Evolutionary conservation across 2,797 vertebrate species (phyloP).

Genomic region (Sciaenops ocellatus): DNA sequence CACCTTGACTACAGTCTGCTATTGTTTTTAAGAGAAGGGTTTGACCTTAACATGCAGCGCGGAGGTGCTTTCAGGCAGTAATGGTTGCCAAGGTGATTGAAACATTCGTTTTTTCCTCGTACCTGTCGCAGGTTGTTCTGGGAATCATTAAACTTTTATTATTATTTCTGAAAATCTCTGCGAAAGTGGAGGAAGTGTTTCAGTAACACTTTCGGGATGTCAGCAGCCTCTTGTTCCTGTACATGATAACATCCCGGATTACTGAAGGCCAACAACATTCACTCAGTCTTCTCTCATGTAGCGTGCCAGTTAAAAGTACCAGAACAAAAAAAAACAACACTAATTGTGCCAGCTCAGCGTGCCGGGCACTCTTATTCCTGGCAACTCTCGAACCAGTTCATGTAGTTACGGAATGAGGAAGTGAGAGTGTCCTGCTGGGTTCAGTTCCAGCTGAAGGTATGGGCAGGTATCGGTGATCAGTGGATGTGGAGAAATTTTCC

Average conservation of each 20-base stretch:
- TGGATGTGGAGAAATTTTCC: not conserved
- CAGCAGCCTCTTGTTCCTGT: not conserved
- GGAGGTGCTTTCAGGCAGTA: not conserved
- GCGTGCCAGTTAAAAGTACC: too few relatives aligned
- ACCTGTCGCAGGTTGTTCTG: not conserved
- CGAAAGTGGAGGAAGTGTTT: not conserved
- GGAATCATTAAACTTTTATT: not conserved
- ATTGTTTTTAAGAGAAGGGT: not conserved
- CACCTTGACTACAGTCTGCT: too few relatives aligned
- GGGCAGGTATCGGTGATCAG: slow-evolving; percentile 1
- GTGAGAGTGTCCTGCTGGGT: slow-evolving; percentile 7
- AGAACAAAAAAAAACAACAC: not conserved
- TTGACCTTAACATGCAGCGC: not conserved
- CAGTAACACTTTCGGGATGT: not conserved
- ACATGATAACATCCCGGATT: too few relatives aligned
- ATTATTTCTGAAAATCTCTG: not conserved
- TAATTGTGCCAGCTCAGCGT: not conserved
- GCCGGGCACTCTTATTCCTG: not conserved
- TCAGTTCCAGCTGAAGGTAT: slow-evolving; percentile 1
- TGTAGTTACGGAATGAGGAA: slow-evolving; percentile 37
- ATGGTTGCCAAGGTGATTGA: not conserved
- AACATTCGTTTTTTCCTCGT: not conserved
- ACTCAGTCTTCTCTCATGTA: not conserved
- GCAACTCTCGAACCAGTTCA: not conserved
- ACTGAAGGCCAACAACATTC: not conserved